A percentile compares a stretch with the other conserved stretches of the same genome.
Evolutionary conservation across 2,888 invertebrate species (phyloP).

Genomic region (Drosophila macrospina): DNA sequence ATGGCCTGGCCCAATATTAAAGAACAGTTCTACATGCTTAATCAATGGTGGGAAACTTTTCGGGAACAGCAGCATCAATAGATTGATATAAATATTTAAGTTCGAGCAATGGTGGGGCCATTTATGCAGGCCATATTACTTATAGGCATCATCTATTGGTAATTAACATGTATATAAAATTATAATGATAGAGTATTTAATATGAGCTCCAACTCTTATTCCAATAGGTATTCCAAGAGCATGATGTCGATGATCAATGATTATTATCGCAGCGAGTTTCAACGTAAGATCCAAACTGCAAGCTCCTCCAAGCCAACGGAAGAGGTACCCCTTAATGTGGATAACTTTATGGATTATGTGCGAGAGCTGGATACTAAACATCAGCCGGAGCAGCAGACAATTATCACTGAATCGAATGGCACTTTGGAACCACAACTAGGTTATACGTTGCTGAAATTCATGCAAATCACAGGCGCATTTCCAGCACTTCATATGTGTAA

Average conservation of each 20-base stretch:
- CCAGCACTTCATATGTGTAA: slow-evolving; percentile 41
- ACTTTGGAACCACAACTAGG: background rate
- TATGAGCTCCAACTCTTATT: background rate
- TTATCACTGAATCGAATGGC: background rate
- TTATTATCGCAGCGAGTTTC: slow-evolving; percentile 91
- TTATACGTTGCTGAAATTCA: slow-evolving; percentile 40
- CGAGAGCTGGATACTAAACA: slow-evolving; percentile 57
- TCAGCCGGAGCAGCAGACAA: background rate
- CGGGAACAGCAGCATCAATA: slow-evolving; percentile 46
- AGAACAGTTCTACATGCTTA: slow-evolving; percentile 86
- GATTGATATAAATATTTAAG: slow-evolving; percentile 15
- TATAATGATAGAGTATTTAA: background rate
- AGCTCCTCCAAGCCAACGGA: slow-evolving; percentile 18
- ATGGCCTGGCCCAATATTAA: slow-evolving; percentile 91
- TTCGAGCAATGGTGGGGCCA: slow-evolving; percentile 87
- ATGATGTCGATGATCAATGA: slow-evolving; percentile 91
- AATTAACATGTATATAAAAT: slow-evolving; percentile 86
- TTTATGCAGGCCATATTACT: slow-evolving; percentile 89
- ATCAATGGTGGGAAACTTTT: slow-evolving; percentile 85
- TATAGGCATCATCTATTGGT: slow-evolving; percentile 90
- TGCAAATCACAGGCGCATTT: slow-evolving; percentile 53
- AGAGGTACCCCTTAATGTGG: slow-evolving; percentile 58
- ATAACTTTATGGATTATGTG: slow-evolving; percentile 76
- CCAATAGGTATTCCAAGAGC: slow-evolving; percentile 82
- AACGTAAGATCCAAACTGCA: slow-evolving; percentile 83